Percentiles rank a stretch among this genome's conserved stretches.
Conservation (phyloP, 2,888 invertebrate genomes). For the Pteria penguin region DNA sequence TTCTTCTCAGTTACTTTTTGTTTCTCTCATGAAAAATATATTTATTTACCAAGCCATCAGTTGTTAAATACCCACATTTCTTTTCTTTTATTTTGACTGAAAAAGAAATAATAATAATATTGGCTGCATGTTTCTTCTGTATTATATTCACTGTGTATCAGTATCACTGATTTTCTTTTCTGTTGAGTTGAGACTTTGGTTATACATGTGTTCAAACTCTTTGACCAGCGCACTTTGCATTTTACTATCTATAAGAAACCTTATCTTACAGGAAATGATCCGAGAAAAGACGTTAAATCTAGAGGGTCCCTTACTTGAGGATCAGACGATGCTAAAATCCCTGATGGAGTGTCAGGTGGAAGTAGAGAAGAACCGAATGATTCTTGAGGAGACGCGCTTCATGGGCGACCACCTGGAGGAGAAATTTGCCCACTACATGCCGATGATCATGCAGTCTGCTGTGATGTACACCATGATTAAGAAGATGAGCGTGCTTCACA, state of each 20-base stretch:
- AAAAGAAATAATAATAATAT: no score
- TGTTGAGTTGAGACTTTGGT: no score
- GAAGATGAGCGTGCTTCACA: slow-evolving; percentile 70
- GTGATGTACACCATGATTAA: slow-evolving; percentile 75
- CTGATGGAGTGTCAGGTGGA: slow-evolving; percentile 73
- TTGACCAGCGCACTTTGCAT: not conserved
- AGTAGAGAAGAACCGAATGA: slow-evolving; percentile 69
- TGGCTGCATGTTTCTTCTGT: no score
- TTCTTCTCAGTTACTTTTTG: no score
- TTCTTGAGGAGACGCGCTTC: slow-evolving; percentile 76
- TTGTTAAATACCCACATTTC: no score
- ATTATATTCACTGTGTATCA: no score
- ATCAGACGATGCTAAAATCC: slow-evolving; percentile 75
- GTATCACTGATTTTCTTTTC: no score
- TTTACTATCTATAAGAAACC: no score
- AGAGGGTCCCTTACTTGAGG: slow-evolving; percentile 74
- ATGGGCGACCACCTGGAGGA: slow-evolving; percentile 75
- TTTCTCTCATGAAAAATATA: no score
- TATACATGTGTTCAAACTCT: not conserved
- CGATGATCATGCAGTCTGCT: slow-evolving; percentile 74
- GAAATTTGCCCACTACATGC: slow-evolving; percentile 74
- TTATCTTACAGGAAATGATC: slow-evolving; percentile 71
- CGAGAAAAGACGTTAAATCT: slow-evolving; percentile 75
- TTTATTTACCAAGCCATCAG: no score
- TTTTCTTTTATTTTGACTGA: no score